Evolutionary conservation across 2,888 invertebrate species (phyloP).

Genomic region (Stomorhina lunata): DNA sequence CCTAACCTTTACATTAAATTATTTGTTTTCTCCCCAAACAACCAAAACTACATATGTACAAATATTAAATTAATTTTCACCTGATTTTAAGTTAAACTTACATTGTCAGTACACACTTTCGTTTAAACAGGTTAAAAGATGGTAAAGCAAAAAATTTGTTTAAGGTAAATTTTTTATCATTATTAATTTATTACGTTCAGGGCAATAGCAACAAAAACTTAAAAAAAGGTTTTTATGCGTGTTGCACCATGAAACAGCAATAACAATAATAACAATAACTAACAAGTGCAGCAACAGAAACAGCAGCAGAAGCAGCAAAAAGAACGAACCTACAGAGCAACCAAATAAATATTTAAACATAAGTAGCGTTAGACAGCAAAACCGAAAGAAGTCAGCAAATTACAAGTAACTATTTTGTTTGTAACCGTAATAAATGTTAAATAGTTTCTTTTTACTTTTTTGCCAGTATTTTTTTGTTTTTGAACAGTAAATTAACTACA

Average conservation of each 20-base stretch:
- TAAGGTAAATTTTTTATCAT: not conserved
- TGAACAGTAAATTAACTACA: constrained; percentile 54
- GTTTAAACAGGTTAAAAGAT: not conserved
- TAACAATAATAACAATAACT: too few relatives aligned
- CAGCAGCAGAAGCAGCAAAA: not conserved
- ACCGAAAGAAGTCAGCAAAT: constrained; percentile 38
- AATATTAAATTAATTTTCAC: too few relatives aligned
- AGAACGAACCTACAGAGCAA: not conserved
- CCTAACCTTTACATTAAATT: constrained; percentile 23
- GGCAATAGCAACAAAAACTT: constrained; percentile 34
- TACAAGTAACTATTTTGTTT: constrained; percentile 60
- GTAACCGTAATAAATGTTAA: constrained; percentile 64
- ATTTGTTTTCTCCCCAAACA: not conserved
- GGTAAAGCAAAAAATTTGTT: not conserved
- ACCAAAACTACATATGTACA: not conserved
- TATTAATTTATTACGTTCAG: constrained; percentile 39
- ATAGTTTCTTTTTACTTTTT: constrained; percentile 55
- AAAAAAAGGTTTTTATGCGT: constrained; percentile 51
- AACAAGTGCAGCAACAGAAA: not conserved
- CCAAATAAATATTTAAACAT: constrained; percentile 7
- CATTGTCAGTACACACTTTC: constrained; percentile 9
- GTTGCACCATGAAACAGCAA: constrained; percentile 35
- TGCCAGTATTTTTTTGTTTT: too few relatives aligned
- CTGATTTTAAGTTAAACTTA: not conserved
- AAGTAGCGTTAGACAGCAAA: not conserved